Conservation (phyloP, 1,140 invertebrate genomes). For the Drosophila tristis region DNA sequence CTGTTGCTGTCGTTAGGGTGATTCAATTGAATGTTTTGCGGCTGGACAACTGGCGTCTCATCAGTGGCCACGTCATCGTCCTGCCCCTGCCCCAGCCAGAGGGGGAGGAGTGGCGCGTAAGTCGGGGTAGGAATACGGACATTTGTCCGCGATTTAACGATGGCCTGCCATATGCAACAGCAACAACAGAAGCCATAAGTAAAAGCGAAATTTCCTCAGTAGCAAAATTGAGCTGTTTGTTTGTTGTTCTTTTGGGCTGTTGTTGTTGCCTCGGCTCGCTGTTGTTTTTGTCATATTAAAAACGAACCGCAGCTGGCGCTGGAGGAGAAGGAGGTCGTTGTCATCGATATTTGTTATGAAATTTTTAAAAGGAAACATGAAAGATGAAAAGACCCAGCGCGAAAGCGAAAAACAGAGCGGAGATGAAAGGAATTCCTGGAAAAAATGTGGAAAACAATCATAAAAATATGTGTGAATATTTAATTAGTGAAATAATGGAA, state of each 20-base stretch:
- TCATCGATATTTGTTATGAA: conserved; percentile 48
- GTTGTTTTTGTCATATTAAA: conserved; percentile 36
- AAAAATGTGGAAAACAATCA: conserved; percentile 6
- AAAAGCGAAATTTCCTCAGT: conserved; percentile 29
- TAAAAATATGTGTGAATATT: conserved; percentile 18
- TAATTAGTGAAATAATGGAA: conserved; percentile 34
- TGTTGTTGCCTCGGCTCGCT: conserved; percentile 3
- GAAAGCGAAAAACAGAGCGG: neutral
- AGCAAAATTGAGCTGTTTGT: conserved; percentile 46
- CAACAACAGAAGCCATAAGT: conserved; percentile 13
- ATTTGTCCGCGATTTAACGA: conserved; percentile 38
- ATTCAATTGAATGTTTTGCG: conserved; percentile 71
- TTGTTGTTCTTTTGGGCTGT: conserved; percentile 20
- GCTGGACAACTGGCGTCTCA: conserved; percentile 53
- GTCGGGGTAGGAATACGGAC: neutral
- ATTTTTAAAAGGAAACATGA: conserved; percentile 22
- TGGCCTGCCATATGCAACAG: conserved; percentile 40
- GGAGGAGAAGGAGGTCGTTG: conserved; percentile 4
- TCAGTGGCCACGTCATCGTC: conserved; percentile 46
- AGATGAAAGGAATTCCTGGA: conserved; percentile 34
- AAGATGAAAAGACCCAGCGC: conserved; percentile 7
- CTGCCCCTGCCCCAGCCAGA: conserved; percentile 6
- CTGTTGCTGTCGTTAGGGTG: conserved; percentile 32
- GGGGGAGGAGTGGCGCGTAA: neutral
- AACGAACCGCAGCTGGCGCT: conserved; percentile 32